These are phyloP conservation scores for Corythaixoides concolor DNA, from an alignment of 2,113 vertebrate genomes.

Conservation along the genomic window DNA sequence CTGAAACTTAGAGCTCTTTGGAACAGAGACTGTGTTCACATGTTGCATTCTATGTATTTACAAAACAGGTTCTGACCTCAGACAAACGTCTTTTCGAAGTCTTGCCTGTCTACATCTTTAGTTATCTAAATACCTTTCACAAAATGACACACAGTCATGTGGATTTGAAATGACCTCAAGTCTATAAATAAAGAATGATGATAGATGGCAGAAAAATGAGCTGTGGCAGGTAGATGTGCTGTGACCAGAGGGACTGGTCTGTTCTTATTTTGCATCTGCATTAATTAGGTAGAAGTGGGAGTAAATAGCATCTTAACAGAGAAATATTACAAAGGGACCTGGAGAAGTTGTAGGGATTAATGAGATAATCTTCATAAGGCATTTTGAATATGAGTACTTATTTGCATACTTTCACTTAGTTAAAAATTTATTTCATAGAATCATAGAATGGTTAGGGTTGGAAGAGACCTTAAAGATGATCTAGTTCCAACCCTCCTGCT, in stretches of 20 bases:
- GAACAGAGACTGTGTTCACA: neutral
- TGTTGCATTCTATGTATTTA: neutral
- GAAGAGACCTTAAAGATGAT: no score
- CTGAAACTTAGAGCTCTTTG: neutral
- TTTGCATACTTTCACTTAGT: neutral
- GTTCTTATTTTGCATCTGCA: neutral
- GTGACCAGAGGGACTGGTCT: neutral
- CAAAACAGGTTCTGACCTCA: neutral
- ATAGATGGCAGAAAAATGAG: constrained; percentile 9
- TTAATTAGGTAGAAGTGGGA: constrained; percentile 28
- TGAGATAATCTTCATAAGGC: constrained; percentile 18
- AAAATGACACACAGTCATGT: neutral
- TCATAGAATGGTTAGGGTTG: no score
- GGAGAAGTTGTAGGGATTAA: constrained; percentile 33
- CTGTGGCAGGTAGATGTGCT: neutral
- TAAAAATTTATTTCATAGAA: neutral
- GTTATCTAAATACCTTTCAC: neutral
- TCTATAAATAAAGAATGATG: constrained; percentile 8
- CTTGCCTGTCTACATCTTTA: neutral
- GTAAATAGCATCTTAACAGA: constrained; percentile 38
- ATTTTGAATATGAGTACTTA: neutral
- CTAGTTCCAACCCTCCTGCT: no score
- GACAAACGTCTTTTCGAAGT: neutral
- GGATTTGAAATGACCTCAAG: neutral
- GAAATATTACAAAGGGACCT: constrained; percentile 41